A percentile compares a stretch with the other conserved stretches of the same genome.
Conservation (phyloP, 2,113 vertebrate genomes). For the Candoia aspera region DNA sequence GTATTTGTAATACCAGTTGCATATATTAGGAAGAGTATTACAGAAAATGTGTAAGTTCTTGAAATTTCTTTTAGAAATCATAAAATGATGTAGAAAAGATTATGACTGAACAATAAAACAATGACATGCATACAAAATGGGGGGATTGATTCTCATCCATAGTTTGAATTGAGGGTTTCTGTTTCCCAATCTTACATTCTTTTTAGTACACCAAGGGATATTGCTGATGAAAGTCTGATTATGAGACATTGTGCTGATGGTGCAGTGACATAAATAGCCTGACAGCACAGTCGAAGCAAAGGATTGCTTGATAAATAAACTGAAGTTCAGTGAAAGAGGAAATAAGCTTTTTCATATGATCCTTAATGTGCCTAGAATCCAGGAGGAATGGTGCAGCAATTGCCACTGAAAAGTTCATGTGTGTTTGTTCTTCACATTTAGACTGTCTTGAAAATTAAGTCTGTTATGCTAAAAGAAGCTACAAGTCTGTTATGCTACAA, state of each 20-base stretch:
- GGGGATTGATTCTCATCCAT: neutral
- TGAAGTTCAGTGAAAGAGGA: neutral
- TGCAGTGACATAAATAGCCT: neutral
- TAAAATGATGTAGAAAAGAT: neutral
- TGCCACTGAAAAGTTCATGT: neutral
- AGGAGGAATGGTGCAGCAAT: neutral
- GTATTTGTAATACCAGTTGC: neutral
- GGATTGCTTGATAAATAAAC: neutral
- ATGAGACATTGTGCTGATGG: neutral
- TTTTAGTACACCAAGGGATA: neutral
- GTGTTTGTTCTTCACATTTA: neutral
- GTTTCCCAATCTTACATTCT: neutral
- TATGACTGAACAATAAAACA: neutral
- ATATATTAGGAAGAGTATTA: neutral
- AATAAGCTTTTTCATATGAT: neutral
- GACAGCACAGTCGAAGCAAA: neutral
- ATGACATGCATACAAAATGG: neutral
- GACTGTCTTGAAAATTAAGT: neutral
- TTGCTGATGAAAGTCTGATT: neutral
- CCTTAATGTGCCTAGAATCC: neutral
- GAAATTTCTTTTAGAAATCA: neutral
- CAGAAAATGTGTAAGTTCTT: neutral
- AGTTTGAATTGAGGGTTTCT: neutral
- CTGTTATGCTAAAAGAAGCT: neutral
- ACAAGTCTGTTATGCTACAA: neutral